Base-by-base conservation (phyloP, 2,888 invertebrate species). In the Xanthorhoe designata region DNA sequence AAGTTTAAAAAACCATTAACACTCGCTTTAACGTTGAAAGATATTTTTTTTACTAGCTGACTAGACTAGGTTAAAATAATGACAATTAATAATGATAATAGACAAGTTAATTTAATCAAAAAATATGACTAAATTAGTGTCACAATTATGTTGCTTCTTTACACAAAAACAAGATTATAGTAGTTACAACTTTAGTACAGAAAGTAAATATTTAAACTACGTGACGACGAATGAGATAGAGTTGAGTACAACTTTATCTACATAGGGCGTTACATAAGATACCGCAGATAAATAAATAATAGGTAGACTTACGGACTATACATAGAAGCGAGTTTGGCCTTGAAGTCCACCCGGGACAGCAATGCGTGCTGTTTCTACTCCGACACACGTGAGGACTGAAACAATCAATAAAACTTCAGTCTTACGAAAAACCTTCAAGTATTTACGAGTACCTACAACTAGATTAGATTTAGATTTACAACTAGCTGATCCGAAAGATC, bases 291-390 rank as follows among this genome's bases (percentile, higher is more conserved):
- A 42, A 42, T 42, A 42, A 13, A 42, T 42, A 17, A 55, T 47
- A 9, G 13, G 29, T 58, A n/a, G 86, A 96, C 97, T 96, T 94
- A 98, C 97, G 97, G 79, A 97, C 96, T 80, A 97, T 95, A 89
- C 98, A 98, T 58, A 97, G 94, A 71, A 96, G 94, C 47, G 96
- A 95, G 74, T 96, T 95, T 4, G 95, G 95, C 77, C 96, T 95
- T 75, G 95, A 95, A 17, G 95, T 95, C 98, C 98, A 98, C 13
- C 98, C 98, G 2, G 97, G 96, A 90, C 98, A 98, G 90, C 98
- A 98, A 85, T 96, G 96, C 83, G 95, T 96, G 83, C 95, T 94
- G 83, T 95, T 94, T 74, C 96, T 94, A 69, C 96, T 95, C 78
- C 97, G 95, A 86, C 97, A 97, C 57, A 97, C 96, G 88, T 98